phyloP scores from a whole-genome alignment of 2,888 invertebrate genomes.

The Acanthopleura granulata region DNA sequence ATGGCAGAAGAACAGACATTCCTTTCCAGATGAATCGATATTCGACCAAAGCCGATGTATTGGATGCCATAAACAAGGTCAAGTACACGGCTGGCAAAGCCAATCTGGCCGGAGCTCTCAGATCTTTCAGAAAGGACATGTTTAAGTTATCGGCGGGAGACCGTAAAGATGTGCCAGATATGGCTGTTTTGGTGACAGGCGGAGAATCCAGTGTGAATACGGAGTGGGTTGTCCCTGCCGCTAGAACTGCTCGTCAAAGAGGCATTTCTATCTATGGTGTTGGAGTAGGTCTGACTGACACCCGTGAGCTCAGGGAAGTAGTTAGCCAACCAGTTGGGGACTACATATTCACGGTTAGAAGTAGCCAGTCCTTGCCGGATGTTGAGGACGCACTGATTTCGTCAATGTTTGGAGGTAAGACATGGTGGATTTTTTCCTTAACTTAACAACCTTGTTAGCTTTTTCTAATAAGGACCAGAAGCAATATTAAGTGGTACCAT shows the following conservation, averaged over 20 bases:
- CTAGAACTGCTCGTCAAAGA: conserved; percentile 25
- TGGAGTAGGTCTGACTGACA: not conserved
- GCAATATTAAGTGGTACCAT: no score
- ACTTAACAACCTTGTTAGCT: no score
- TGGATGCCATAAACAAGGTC: conserved; percentile 32
- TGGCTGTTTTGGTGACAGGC: conserved; percentile 33
- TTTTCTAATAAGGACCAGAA: no score
- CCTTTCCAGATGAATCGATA: conserved; percentile 34
- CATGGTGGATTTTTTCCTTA: not conserved
- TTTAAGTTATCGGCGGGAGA: conserved; percentile 29
- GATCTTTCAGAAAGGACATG: conserved; percentile 25
- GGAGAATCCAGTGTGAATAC: conserved; percentile 34
- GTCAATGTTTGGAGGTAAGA: conserved; percentile 7
- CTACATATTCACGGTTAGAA: not conserved
- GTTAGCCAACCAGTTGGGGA: not conserved
- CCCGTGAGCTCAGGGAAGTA: not conserved
- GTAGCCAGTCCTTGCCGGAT: not conserved
- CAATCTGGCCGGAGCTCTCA: conserved; percentile 34
- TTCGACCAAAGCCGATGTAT: conserved; percentile 23
- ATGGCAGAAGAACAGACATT: conserved; percentile 24
- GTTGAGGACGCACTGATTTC: not conserved
- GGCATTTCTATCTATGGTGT: conserved; percentile 25
- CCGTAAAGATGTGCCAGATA: conserved; percentile 29
- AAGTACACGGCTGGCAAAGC: conserved; percentile 26
- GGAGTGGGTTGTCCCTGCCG: conserved; percentile 22